Conservation (phyloP, 2,888 invertebrate genomes). For the Branchellion lobata region DNA sequence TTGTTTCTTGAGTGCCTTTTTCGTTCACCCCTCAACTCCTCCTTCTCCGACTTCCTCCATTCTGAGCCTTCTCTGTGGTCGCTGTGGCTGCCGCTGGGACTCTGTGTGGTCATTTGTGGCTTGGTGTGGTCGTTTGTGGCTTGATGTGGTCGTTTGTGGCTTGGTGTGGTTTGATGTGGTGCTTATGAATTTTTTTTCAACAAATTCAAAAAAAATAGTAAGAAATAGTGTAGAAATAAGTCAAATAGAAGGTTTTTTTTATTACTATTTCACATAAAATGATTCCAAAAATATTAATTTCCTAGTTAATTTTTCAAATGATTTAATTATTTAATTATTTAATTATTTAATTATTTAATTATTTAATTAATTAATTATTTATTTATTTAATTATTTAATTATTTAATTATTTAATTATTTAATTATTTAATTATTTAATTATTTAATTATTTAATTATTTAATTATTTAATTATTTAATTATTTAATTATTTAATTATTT, state of each 20-base stretch:
- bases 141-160: not conserved
- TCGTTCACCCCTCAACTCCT: not conserved
- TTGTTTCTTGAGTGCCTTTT: not conserved
- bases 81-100: constrained; percentile 8
- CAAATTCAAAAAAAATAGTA: too few species aligned
- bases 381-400: not conserved
- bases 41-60: constrained; percentile 2
- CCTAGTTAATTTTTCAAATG: too few species aligned
- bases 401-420: not conserved
- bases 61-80: not conserved
- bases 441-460: not conserved
- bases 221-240: too few species aligned
- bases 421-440: not conserved
- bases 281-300: too few species aligned
- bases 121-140: not conserved
- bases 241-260: too few species aligned
- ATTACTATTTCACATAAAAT: too few species aligned
- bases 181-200: too few species aligned
- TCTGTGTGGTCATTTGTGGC: not conserved
- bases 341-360: too few species aligned
- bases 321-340: too few species aligned
- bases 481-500: not conserved
- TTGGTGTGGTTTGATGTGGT: not conserved
- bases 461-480: not conserved
- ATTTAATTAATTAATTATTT: too few species aligned